These are phyloP conservation scores for Lycodopsis pacificus DNA, from an alignment of 2,797 vertebrate genomes.

Conservation along the genomic window DNA sequence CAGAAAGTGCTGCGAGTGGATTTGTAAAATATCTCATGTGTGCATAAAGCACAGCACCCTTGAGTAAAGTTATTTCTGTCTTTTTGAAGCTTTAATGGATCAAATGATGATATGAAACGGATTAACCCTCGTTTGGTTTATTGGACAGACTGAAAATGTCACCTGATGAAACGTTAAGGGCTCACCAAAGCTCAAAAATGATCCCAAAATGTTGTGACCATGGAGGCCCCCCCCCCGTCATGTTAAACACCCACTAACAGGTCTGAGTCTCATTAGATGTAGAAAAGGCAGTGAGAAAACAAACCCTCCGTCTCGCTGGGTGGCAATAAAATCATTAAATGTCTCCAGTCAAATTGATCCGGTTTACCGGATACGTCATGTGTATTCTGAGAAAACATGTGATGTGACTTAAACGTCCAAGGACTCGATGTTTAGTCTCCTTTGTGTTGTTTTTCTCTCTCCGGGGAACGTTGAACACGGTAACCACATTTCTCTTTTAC, in stretches of 20 bases:
- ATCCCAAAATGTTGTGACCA: background rate
- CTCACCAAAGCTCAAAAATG: background rate
- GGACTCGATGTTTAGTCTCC: too few species aligned
- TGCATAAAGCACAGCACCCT: constrained; percentile 1
- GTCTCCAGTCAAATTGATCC: background rate
- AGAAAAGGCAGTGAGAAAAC: background rate
- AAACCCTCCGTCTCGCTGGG: background rate
- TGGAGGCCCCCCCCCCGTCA: background rate
- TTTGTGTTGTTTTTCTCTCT: too few species aligned
- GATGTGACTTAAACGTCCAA: background rate
- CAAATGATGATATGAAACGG: background rate
- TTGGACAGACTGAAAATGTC: background rate
- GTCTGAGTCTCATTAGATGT: background rate
- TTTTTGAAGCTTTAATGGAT: constrained; percentile 2
- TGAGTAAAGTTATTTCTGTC: background rate
- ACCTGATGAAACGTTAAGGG: background rate
- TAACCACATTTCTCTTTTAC: background rate
- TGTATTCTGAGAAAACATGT: background rate
- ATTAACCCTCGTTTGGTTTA: background rate
- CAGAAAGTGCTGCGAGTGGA: background rate
- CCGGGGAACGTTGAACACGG: too few species aligned
- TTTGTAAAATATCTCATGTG: background rate
- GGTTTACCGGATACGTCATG: background rate
- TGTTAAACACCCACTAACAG: background rate
- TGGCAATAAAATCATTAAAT: background rate